Evolutionary conservation across 2,797 vertebrate species (phyloP).

Genomic region (Lemur catta): DNA sequence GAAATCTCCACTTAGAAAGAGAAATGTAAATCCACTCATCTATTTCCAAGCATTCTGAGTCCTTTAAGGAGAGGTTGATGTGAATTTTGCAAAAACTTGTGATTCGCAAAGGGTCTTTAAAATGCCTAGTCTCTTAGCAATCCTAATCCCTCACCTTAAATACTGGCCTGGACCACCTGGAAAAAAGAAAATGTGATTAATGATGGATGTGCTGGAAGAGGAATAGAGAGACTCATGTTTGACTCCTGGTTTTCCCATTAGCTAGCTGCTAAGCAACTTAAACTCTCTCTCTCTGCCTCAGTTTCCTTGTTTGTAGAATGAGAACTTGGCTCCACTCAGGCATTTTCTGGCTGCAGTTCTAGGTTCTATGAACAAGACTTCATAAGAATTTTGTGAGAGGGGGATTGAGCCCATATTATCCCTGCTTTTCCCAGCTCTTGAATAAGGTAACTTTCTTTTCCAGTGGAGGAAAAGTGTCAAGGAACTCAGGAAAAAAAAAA

Average conservation of each 20-base stretch:
- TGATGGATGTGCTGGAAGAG: not conserved
- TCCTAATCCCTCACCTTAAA: slow-evolving; percentile 13
- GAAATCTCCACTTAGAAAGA: not conserved
- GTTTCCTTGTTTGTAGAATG: slow-evolving; percentile 12
- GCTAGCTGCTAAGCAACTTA: not conserved
- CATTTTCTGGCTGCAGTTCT: not conserved
- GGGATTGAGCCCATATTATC: not conserved
- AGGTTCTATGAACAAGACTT: not conserved
- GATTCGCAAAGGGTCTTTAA: not conserved
- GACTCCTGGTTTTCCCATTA: not conserved
- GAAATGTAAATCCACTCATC: not conserved
- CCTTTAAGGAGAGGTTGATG: not conserved
- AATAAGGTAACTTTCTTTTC: slow-evolving; percentile 32
- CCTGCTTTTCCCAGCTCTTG: not conserved
- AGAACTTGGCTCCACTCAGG: not conserved
- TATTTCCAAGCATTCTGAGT: not conserved
- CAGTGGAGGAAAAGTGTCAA: not conserved
- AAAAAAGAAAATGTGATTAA: not conserved
- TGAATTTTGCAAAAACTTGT: not conserved
- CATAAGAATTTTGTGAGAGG: not conserved
- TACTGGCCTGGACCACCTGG: not conserved
- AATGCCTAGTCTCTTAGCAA: not conserved
- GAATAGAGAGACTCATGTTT: not conserved
- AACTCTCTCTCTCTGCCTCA: not conserved
- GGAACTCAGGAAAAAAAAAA: not conserved